A percentile compares a stretch with the other conserved stretches of the same genome.
Conservation (phyloP, 2,113 vertebrate species). For the Callopanchax toddi region DNA sequence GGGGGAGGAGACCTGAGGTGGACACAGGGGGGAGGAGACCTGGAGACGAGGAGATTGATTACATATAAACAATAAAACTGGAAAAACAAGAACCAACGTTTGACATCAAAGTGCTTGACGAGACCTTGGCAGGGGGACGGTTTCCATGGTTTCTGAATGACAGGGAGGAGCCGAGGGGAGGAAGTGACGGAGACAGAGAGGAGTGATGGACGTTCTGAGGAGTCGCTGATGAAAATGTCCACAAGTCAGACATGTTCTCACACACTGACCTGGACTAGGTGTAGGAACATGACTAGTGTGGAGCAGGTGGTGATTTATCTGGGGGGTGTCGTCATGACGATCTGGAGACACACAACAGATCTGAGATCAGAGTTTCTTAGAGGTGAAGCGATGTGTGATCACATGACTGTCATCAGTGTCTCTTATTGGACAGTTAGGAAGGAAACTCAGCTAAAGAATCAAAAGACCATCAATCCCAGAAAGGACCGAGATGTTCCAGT, state of each 20-base stretch:
- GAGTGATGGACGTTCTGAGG: conserved; percentile 22
- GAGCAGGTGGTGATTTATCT: conserved; percentile 7
- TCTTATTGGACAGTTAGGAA: not conserved
- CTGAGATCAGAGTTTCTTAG: not conserved
- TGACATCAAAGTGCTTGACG: too few species aligned
- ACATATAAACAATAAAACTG: not conserved
- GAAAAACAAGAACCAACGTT: too few species aligned
- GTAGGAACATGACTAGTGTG: conserved; percentile 7
- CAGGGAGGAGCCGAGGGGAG: conserved; percentile 8
- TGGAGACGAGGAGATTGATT: not conserved
- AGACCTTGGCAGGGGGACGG: conserved; percentile 10
- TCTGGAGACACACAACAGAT: conserved; percentile 17
- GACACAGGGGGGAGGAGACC: not conserved
- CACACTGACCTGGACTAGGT: not conserved
- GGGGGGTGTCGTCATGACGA: not conserved
- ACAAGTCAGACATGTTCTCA: conserved; percentile 43
- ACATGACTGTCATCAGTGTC: not conserved
- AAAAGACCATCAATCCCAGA: too few species aligned
- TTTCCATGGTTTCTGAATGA: conserved; percentile 21
- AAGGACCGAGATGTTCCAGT: too few species aligned
- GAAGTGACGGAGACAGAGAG: conserved; percentile 6
- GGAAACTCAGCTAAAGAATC: too few species aligned
- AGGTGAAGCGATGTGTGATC: not conserved
- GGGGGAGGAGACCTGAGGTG: not conserved
- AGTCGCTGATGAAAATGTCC: conserved; percentile 17